Evolutionary conservation across 2,888 invertebrate species (phyloP).

Genomic region (Alentia gelatinosa): DNA sequence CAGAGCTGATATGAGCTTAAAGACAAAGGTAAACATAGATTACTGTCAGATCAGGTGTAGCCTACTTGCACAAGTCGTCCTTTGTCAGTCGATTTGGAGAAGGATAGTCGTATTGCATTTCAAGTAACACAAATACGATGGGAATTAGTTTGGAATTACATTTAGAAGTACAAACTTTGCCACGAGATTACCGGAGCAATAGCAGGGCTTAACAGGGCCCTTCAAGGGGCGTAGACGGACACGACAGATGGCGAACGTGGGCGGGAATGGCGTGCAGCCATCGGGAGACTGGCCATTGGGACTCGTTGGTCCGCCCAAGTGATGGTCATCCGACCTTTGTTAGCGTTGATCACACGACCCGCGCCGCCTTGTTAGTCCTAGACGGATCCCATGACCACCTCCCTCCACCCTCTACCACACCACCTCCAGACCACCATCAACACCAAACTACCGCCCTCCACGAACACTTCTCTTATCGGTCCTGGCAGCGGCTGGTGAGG

Average conservation of each 20-base stretch:
- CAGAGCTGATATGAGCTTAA: too few relatives aligned
- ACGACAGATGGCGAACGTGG: slow-evolving; percentile 21
- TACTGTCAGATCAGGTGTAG: too few relatives aligned
- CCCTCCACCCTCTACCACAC: not conserved
- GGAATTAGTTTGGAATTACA: not conserved
- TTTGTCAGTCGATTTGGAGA: too few relatives aligned
- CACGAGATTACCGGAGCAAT: not conserved
- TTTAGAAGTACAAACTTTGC: not conserved
- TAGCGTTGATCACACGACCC: slow-evolving; percentile 7
- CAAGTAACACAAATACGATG: too few relatives aligned
- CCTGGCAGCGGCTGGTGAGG: not conserved
- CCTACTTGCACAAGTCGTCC: too few relatives aligned
- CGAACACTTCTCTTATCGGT: not conserved
- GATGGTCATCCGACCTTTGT: not conserved
- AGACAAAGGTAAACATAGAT: too few relatives aligned
- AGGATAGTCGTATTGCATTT: too few relatives aligned
- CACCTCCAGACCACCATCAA: not conserved
- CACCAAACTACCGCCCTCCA: not conserved
- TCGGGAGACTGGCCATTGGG: not conserved
- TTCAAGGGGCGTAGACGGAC: not conserved
- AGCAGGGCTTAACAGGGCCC: not conserved
- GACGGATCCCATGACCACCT: not conserved
- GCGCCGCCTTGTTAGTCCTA: slow-evolving; percentile 9
- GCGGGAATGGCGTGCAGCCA: not conserved
- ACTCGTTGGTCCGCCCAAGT: not conserved